Evolutionary conservation across 2,797 vertebrate genomes (phyloP), one percentile per base, ranked within the genome.

Genomic region (Poecile montanus): DNA sequence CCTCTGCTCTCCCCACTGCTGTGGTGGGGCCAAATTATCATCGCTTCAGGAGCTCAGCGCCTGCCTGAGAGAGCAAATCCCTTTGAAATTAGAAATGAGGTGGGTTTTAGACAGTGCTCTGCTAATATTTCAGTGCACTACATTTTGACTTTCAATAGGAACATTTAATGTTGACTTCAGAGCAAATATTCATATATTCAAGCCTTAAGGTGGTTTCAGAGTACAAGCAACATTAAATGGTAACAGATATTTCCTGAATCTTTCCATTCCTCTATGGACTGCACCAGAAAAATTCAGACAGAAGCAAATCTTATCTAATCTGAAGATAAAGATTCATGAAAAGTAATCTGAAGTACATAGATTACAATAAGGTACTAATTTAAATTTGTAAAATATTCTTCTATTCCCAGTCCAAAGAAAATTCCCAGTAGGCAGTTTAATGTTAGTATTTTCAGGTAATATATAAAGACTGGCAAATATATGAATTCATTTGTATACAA

Each of bases 181-280:
- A 94, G 82, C 70, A 94, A 96, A 94, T 94, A 94, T 85, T 92
- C 79, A 83, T 84, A 65, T 82, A 94, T 96, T 95, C 88, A 79
- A 92, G 86, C 84, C 88, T 94, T 93, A 16, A 61, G 91, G 91
- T 89, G 26, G 54, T 91, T 93, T 92, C 70, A 70, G 56, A 94
- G 70, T 89, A 89, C 62, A 88, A 91, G 82, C 21, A 96, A 66
- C 73, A 84, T 13, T 75, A 94, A 95, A 88, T 8, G 22, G 76
- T 81, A 89, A 73, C 62, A 92, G 66, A 78, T 57, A 54, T 74
- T 88, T 87, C 63, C 34, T 2, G 1, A 78, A 60, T 78, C 53
- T 91, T 86, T 85, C 81, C 0, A 0, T 76, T 89, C 77, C 86
- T 88, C 44, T 72, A 29, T 29, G 65, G 80, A 68, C 21, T 53